Conservation (phyloP, 2,888 invertebrate species). For the Trimorus sp. region DNA sequence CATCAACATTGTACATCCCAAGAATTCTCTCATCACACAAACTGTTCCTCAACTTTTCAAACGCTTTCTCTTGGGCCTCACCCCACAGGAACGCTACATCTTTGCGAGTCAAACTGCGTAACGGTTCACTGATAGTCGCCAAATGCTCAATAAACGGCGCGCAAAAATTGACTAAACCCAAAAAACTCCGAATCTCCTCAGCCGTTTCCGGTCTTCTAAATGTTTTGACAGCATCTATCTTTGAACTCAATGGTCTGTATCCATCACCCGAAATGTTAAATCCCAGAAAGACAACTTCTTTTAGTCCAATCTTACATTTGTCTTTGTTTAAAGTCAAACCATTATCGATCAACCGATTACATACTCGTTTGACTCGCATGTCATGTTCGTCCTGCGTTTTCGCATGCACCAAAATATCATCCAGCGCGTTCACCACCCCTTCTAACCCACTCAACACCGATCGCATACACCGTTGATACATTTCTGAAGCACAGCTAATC, state of each 20-base stretch:
- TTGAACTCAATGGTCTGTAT: constrained; percentile 47
- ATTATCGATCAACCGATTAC: constrained; percentile 32
- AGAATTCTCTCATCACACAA: too few relatives aligned
- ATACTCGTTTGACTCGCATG: background rate
- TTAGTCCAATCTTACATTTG: constrained; percentile 58
- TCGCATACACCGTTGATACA: constrained; percentile 29
- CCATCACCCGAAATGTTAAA: constrained; percentile 39
- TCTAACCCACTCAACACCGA: constrained; percentile 4
- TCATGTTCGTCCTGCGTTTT: constrained; percentile 30
- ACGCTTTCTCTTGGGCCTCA: too few relatives aligned
- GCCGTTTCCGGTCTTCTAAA: constrained; percentile 15
- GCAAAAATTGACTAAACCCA: background rate
- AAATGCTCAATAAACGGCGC: background rate
- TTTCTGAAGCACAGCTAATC: constrained; percentile 25
- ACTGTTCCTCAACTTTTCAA: too few relatives aligned
- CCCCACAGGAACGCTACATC: background rate
- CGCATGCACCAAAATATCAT: background rate
- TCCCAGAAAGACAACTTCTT: constrained; percentile 68
- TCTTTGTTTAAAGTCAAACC: constrained; percentile 59
- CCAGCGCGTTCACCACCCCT: constrained; percentile 22
- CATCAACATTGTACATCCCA: too few relatives aligned
- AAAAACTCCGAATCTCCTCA: constrained; percentile 55
- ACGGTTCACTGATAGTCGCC: background rate
- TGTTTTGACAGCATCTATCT: constrained; percentile 16
- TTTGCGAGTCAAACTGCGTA: background rate